phyloP scores from a whole-genome alignment of 1,140 invertebrate genomes.

The Scaptomyza graminum region DNA sequence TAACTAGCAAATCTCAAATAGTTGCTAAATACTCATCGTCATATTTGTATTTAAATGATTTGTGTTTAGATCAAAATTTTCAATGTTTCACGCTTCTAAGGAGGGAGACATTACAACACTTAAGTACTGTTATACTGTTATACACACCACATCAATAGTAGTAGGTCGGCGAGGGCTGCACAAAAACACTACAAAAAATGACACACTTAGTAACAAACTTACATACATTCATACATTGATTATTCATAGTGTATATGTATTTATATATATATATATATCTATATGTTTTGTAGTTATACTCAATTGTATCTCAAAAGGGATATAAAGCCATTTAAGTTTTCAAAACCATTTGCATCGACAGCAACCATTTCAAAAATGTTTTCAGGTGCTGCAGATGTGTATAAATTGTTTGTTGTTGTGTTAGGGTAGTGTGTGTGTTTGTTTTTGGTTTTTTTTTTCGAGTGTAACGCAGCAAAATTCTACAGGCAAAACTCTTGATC shows the following conservation, averaged over 20 bases:
- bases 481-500: conserved; percentile 3
- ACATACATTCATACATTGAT: conserved; percentile 62
- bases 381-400: conserved; percentile 23
- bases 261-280: conserved; percentile 37
- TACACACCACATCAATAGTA: conserved; percentile 54
- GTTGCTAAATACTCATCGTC: neutral
- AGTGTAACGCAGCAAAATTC: conserved; percentile 12
- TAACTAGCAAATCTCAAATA: too few relatives aligned
- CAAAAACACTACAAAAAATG: conserved; percentile 68
- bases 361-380: neutral
- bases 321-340: conserved; percentile 80
- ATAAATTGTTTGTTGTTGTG: conserved; percentile 21
- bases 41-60: neutral
- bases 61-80: conserved; percentile 21
- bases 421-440: conserved; percentile 19
- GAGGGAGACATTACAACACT: conserved; percentile 39
- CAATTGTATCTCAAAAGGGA: conserved; percentile 81
- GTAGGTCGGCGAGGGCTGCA: conserved; percentile 13
- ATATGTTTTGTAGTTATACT: conserved; percentile 51
- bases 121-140: conserved; percentile 23
- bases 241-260: conserved; percentile 49
- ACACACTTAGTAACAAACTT: conserved; percentile 55
- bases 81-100: conserved; percentile 25
- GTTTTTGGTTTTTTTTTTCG: conserved; percentile 4
- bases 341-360: conserved; percentile 59